Evolutionary conservation across 2,113 vertebrate species (phyloP), one percentile per base, ranked within the genome.

Genomic region (Eulemur macaco): DNA sequence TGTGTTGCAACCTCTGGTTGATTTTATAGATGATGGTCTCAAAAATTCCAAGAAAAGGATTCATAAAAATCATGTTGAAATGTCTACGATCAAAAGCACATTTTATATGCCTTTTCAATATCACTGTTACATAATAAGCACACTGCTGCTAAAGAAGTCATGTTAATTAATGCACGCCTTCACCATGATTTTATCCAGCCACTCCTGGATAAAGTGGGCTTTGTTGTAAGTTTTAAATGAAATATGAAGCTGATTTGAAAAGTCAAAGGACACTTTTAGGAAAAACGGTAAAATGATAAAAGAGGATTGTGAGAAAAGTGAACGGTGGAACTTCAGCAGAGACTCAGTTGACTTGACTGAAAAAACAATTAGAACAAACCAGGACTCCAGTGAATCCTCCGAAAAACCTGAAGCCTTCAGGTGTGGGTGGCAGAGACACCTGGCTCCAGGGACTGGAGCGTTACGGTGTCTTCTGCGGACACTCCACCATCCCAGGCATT

Each of bases 221-320:
- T 90, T 21, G 4, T 0, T 39, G 6, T 29, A 77, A 50, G 31
- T 74, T 85, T 73, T 45, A 63, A 91, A 83, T 20, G 17, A 89
- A 60, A 89, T 20, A 82, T 10, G 66, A 60, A 93, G 45, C 29
- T 88, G 34, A 85, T 15, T 11, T 76, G n/a, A 86, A 68, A 91
- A 86, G 54, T 63, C 37, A 74, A 77, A 94, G 77, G 64, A 63
- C 10, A 27, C 78, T 92, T 92, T 95, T 50, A 92, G 78, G 69
- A 85, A n/a, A 69, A 86, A 78, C 1, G 39, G 29, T 58, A 39
- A 86, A 63, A 94, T 21, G 47, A 71, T 34, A 86, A 66, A 90
- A 45, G 34, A 83, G 17, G 29, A 86, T 71, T 14, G 27, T 10
- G 58, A 91, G 54, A 83, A 90, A 37, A 47, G 66, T n/a, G 50